These are phyloP conservation scores for Merops nubicus DNA, from an alignment of 2,113 vertebrate genomes.

Conservation along the genomic window DNA sequence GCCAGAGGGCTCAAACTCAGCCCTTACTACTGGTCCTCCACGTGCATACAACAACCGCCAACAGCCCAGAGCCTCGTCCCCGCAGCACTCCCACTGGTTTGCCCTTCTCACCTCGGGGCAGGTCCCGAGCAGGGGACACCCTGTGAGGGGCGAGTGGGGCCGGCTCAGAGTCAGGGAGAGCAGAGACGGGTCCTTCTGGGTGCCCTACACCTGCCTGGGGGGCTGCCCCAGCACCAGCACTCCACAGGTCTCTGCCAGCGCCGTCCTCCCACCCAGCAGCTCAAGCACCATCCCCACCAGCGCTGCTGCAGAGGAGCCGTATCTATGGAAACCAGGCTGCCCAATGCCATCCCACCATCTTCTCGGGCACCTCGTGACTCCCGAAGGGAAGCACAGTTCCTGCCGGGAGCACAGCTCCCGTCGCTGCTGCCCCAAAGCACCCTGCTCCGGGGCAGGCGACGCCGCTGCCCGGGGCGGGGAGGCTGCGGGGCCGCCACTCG, in stretches of 20 bases:
- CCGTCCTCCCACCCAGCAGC: background rate
- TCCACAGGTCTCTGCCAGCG: background rate
- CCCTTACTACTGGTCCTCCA: too few species aligned
- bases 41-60: rapidly evolving
- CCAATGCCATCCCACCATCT: conserved; percentile 19
- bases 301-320: background rate
- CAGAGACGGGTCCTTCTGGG: too few species aligned
- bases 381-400: background rate
- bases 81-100: background rate
- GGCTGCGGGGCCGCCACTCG: background rate
- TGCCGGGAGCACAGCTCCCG: background rate
- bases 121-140: background rate
- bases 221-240: background rate
- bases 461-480: background rate
- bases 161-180: background rate
- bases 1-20: background rate
- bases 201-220: background rate
- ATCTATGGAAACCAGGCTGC: conserved; percentile 55
- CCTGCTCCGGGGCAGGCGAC: rapidly evolving
- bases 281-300: background rate
- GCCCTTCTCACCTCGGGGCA: background rate
- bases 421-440: background rate
- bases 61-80: background rate
- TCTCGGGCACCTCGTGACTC: background rate
- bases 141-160: background rate